Conservation (phyloP, 2,888 invertebrate species). For the Trichopoda pennipes region DNA sequence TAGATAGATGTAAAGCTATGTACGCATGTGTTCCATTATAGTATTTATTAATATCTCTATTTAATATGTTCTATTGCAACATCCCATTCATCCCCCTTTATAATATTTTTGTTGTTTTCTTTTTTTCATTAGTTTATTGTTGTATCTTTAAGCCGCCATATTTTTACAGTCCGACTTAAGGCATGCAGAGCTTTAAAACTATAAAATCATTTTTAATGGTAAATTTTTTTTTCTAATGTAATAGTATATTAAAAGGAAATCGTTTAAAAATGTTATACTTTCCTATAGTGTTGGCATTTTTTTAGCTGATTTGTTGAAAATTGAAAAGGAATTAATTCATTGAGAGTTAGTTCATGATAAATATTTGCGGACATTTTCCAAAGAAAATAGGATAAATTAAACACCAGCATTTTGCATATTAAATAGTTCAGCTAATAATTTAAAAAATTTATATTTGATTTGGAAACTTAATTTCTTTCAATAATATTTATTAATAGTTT, state of each 20-base stretch:
- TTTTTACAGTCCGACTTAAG: slow-evolving; percentile 54
- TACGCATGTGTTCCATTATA: slow-evolving; percentile 42
- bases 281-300: neutral
- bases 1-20: neutral
- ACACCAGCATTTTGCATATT: no score
- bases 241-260: no score
- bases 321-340: no score
- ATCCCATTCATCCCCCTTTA: slow-evolving; percentile 43
- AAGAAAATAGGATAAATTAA: no score
- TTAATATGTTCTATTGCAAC: slow-evolving; percentile 7
- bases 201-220: slow-evolving; percentile 18
- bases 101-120: slow-evolving; percentile 2
- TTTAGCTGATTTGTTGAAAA: no score
- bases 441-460: no score
- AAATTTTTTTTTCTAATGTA: no score
- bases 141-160: slow-evolving; percentile 64
- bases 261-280: neutral
- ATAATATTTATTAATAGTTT: no score
- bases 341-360: no score
- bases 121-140: slow-evolving; percentile 43
- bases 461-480: no score
- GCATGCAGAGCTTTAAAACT: slow-evolving; percentile 24
- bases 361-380: no score
- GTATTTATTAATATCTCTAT: slow-evolving; percentile 28
- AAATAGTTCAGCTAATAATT: no score